phyloP scores from a whole-genome alignment of 2,113 vertebrate genomes.

The Pituophis catenifer region DNA sequence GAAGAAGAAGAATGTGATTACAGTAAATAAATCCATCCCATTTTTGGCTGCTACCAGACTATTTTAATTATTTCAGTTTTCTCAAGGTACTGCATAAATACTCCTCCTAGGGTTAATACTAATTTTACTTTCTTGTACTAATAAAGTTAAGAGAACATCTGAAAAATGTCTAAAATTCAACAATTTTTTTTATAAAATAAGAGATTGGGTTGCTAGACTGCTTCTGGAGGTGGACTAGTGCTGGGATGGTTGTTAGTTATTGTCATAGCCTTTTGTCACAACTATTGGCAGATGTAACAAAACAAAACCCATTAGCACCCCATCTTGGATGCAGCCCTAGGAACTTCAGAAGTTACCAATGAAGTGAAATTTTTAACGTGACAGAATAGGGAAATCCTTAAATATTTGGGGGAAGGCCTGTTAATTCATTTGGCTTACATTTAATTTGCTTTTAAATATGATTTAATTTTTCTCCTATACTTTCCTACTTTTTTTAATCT shows the following conservation, averaged over 20 bases:
- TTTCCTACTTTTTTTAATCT: background rate
- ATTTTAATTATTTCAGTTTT: background rate
- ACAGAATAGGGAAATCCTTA: background rate
- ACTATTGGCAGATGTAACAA: background rate
- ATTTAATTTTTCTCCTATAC: background rate
- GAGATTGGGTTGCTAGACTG: background rate
- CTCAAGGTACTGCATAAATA: background rate
- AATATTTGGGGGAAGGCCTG: background rate
- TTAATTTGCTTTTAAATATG: background rate
- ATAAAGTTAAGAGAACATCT: background rate
- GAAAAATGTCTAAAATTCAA: background rate
- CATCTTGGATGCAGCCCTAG: background rate
- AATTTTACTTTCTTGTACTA: slow-evolving; percentile 21
- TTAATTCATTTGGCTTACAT: background rate
- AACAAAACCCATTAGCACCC: background rate
- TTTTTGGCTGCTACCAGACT: background rate
- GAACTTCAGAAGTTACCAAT: background rate
- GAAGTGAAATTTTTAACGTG: background rate
- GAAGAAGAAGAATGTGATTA: background rate
- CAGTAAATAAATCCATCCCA: background rate
- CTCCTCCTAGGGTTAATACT: background rate
- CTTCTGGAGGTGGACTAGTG: background rate
- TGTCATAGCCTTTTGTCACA: background rate
- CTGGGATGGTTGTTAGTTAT: background rate
- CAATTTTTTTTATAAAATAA: background rate